phyloP scores from a whole-genome alignment of 2,888 invertebrate species.

The Drosophila mercatorum region DNA sequence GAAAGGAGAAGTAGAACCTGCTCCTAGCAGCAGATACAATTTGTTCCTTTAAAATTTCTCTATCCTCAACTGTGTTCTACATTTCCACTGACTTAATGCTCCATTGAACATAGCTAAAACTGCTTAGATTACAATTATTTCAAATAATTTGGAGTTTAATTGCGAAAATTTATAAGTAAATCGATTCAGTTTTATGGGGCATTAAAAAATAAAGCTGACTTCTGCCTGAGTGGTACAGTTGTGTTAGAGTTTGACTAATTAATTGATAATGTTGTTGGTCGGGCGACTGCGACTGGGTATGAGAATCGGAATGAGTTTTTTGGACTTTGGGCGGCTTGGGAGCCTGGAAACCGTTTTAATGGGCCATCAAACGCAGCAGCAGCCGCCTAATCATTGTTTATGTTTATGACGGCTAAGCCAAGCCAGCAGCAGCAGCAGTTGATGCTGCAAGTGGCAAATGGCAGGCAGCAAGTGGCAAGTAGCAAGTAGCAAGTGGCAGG shows the following conservation, averaged over 20 bases:
- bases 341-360: conserved; percentile 72
- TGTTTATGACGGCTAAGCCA: conserved; percentile 58
- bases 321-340: conserved; percentile 2
- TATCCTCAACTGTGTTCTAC: too few species aligned
- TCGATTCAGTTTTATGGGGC: neutral
- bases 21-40: too few species aligned
- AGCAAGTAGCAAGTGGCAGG: conserved; percentile 20
- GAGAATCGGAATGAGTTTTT: conserved; percentile 3
- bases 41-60: too few species aligned
- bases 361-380: conserved; percentile 51
- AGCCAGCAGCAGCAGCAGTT: conserved; percentile 8
- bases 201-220: neutral
- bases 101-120: neutral
- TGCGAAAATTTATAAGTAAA: conserved; percentile 9
- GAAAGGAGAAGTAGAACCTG: too few species aligned
- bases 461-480: conserved; percentile 24
- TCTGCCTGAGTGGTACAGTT: conserved; percentile 30
- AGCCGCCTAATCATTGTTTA: conserved; percentile 74
- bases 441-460: conserved; percentile 18
- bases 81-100: neutral
- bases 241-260: conserved; percentile 36
- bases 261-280: conserved; percentile 35
- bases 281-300: neutral
- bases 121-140: too few species aligned
- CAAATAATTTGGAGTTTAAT: neutral